phyloP scores from a whole-genome alignment of 2,113 vertebrate species.

The Actenoides lindsayi region DNA sequence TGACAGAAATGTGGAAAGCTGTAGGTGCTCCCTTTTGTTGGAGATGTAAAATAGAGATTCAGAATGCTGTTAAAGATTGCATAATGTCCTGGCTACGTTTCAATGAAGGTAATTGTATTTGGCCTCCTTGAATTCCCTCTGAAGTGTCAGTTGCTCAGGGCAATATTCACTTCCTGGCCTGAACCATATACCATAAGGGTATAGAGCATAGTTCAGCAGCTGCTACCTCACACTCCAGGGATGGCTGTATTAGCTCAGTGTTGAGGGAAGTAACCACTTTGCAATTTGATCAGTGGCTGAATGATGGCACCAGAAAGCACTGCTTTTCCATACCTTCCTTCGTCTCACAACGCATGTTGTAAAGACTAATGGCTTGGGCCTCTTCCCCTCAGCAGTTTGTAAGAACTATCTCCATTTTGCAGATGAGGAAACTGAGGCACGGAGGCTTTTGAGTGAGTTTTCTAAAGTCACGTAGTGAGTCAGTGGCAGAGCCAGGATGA shows the following conservation, averaged over 20 bases:
- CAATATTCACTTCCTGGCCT: background rate
- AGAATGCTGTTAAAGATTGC: background rate
- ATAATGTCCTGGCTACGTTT: constrained; percentile 28
- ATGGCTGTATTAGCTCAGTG: background rate
- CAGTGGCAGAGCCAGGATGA: background rate
- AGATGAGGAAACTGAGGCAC: constrained; percentile 22
- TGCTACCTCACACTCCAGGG: background rate
- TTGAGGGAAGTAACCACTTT: background rate
- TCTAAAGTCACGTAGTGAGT: background rate
- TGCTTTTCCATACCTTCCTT: background rate
- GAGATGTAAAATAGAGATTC: background rate
- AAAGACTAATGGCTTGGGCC: background rate
- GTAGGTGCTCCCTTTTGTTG: constrained; percentile 20
- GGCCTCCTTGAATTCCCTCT: background rate
- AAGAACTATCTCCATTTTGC: background rate
- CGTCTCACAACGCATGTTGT: background rate
- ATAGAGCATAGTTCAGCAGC: background rate
- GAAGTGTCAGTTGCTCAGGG: background rate
- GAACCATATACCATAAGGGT: background rate
- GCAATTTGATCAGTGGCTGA: background rate
- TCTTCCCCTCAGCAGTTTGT: background rate
- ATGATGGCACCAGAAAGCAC: background rate
- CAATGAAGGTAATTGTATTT: background rate
- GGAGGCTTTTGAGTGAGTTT: background rate
- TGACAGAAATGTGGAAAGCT: constrained; percentile 31